These are phyloP conservation scores for Aculops lycopersici DNA, from an alignment of 1,140 invertebrate genomes.

Conservation along the genomic window DNA sequence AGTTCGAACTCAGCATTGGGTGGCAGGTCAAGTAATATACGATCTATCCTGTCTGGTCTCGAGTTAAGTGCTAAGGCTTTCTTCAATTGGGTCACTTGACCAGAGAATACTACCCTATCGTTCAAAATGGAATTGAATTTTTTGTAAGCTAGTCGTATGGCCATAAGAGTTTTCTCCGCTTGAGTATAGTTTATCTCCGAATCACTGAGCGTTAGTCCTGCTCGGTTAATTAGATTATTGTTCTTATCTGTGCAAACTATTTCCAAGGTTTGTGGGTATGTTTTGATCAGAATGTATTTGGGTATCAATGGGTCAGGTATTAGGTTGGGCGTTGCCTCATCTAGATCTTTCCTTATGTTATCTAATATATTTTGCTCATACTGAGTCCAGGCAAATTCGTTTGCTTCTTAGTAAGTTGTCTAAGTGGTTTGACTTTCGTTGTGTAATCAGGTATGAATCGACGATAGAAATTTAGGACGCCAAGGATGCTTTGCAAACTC, in stretches of 20 bases:
- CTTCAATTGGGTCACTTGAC: not conserved
- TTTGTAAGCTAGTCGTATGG: not conserved
- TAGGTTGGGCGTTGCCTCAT: not conserved
- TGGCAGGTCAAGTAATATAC: not conserved
- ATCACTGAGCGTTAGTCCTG: not conserved
- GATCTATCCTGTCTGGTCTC: not conserved
- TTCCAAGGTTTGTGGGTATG: not conserved
- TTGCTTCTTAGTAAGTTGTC: slow-evolving; percentile 4
- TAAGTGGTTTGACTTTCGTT: slow-evolving; percentile 8
- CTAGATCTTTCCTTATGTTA: not conserved
- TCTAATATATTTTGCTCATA: not conserved
- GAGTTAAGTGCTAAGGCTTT: not conserved
- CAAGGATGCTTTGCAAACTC: slow-evolving; percentile 10
- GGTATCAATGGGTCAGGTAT: not conserved
- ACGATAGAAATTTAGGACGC: slow-evolving; percentile 10
- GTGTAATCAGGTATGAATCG: slow-evolving; percentile 12
- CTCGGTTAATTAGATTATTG: not conserved
- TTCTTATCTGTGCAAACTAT: not conserved
- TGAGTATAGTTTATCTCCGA: not conserved
- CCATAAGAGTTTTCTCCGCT: not conserved
- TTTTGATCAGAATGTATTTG: not conserved
- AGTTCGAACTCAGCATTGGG: not conserved
- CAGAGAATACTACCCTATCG: not conserved
- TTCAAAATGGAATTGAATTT: not conserved
- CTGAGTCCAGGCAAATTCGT: slow-evolving; percentile 2